phyloP scores from a whole-genome alignment of 2,113 vertebrate genomes.

The Paracanthobrama guichenoti region DNA sequence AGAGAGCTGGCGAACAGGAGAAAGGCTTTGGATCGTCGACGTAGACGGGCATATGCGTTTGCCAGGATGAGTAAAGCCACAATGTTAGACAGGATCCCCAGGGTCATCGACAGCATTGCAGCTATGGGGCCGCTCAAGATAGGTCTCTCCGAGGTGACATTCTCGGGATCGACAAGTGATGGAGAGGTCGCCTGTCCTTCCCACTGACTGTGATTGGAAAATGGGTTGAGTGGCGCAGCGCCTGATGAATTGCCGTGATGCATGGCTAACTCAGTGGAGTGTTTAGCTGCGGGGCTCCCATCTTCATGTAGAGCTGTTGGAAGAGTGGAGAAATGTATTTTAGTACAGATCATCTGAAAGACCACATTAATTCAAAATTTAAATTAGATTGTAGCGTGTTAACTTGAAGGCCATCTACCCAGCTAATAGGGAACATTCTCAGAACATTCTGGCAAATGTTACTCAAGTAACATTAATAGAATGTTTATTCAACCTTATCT shows the following conservation, averaged over 20 bases:
- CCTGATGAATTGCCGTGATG: conserved; percentile 63
- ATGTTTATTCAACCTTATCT: too few species aligned
- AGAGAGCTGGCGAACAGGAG: conserved; percentile 83
- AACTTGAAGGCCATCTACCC: too few species aligned
- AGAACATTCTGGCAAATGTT: too few species aligned
- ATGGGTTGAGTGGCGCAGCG: conserved; percentile 39
- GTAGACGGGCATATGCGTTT: conserved; percentile 76
- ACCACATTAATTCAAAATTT: not conserved
- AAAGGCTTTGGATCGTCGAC: conserved; percentile 83
- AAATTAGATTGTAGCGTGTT: not conserved
- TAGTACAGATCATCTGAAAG: not conserved
- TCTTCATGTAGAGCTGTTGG: conserved; percentile 53
- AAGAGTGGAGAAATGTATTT: not conserved
- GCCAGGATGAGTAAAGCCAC: conserved; percentile 83
- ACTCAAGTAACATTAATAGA: too few species aligned
- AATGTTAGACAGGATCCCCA: conserved; percentile 85
- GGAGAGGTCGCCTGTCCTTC: conserved; percentile 50
- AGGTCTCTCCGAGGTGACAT: conserved; percentile 58
- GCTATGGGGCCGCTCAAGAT: conserved; percentile 63
- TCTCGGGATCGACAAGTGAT: conserved; percentile 45
- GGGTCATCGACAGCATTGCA: conserved; percentile 82
- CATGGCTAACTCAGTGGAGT: conserved; percentile 66
- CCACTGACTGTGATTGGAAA: conserved; percentile 58
- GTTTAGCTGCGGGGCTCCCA: conserved; percentile 39
- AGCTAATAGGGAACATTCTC: too few species aligned